phyloP scores from a whole-genome alignment of 1,140 invertebrate species.

The Chironomus striatipennis region DNA sequence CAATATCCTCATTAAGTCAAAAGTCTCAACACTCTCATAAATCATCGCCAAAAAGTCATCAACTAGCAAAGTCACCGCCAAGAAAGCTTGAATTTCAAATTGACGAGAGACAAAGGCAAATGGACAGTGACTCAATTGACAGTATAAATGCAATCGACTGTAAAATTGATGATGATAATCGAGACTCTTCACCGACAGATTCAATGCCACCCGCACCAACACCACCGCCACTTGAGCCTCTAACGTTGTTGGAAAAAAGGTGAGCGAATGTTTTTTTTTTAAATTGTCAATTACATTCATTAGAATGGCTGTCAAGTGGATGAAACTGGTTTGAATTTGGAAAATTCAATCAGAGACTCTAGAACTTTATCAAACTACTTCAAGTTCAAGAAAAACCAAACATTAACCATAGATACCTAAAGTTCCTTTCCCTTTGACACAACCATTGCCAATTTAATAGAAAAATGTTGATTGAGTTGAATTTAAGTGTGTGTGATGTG shows the following conservation, averaged over 20 bases:
- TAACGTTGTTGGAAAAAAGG: neutral
- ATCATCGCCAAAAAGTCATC: neutral
- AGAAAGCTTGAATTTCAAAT: neutral
- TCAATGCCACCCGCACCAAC: slow-evolving; percentile 16
- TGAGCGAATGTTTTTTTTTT: neutral
- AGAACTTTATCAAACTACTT: no score
- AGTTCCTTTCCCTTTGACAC: no score
- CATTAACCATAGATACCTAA: no score
- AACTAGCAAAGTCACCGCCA: neutral
- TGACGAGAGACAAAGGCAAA: neutral
- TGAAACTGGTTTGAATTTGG: no score
- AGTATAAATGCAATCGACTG: slow-evolving; percentile 12
- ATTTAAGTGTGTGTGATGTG: no score
- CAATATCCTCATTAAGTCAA: neutral
- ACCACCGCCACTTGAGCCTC: neutral
- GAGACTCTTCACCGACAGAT: slow-evolving; percentile 14
- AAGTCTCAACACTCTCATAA: neutral
- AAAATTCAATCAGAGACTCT: no score
- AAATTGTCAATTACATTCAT: no score
- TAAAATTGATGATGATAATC: slow-evolving; percentile 22
- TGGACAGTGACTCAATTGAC: slow-evolving; percentile 17
- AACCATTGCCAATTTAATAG: no score
- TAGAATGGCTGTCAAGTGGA: no score
- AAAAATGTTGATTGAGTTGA: no score
- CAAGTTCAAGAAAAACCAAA: no score